phyloP scores from a whole-genome alignment of 2,888 invertebrate species.

The Sinelater perroti region DNA sequence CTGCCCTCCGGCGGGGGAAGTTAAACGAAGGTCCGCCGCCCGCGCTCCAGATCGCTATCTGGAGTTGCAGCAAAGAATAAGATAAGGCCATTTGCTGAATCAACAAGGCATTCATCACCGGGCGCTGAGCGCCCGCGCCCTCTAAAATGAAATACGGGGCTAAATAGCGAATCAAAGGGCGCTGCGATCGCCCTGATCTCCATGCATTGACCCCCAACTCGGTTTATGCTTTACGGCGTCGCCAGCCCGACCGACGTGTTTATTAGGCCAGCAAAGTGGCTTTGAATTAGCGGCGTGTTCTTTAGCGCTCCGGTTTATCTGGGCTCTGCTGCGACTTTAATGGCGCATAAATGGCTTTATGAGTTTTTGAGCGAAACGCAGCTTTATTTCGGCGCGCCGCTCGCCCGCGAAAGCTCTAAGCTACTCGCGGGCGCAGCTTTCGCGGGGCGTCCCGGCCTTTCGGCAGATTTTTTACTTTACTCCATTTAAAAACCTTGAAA shows the following conservation, averaged over 20 bases:
- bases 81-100: slow-evolving; percentile 51
- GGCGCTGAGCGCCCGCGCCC: slow-evolving; percentile 32
- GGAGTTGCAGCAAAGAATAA: slow-evolving; percentile 51
- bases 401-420: too few species aligned
- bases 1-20: slow-evolving; percentile 13
- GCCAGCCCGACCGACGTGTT: slow-evolving; percentile 38
- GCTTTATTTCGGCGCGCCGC: slow-evolving; percentile 6
- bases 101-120: slow-evolving; percentile 55
- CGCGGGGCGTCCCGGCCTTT: too few species aligned
- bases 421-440: too few species aligned
- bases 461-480: too few species aligned
- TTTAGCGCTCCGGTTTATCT: slow-evolving; percentile 49
- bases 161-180: background rate
- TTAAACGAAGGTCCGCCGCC: slow-evolving; percentile 24
- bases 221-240: slow-evolving; percentile 1
- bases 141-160: background rate
- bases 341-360: slow-evolving; percentile 48
- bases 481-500: too few species aligned
- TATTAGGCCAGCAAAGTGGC: slow-evolving; percentile 46
- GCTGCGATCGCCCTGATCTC: background rate
- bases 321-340: slow-evolving; percentile 47
- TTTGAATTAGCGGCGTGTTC: slow-evolving; percentile 47
- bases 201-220: background rate
- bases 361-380: slow-evolving; percentile 35
- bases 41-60: slow-evolving; percentile 36